phyloP scores from a whole-genome alignment of 2,797 vertebrate species.

The Harpagifer antarcticus region DNA sequence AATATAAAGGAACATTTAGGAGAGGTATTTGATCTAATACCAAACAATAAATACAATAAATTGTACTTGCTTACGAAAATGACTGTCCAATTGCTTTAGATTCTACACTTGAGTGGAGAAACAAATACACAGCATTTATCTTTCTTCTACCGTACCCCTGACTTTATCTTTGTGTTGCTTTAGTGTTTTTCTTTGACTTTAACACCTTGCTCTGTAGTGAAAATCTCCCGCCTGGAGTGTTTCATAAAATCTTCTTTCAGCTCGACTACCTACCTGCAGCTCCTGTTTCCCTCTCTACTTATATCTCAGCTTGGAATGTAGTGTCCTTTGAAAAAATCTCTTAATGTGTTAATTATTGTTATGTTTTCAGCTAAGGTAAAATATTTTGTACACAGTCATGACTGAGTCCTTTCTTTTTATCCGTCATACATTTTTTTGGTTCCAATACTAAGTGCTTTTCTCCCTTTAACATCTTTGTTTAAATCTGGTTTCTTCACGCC shows the following conservation, averaged over 20 bases:
- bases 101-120: not conserved
- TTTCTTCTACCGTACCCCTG: slow-evolving; percentile 16
- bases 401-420: not conserved
- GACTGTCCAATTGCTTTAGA: not conserved
- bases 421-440: not conserved
- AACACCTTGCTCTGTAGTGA: slow-evolving; percentile 49
- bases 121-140: not conserved
- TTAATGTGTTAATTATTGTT: slow-evolving; percentile 9
- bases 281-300: slow-evolving; percentile 23
- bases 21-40: too few species aligned
- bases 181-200: slow-evolving; percentile 45
- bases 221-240: slow-evolving; percentile 45
- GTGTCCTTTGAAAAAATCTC: slow-evolving; percentile 29
- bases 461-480: slow-evolving; percentile 6
- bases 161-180: slow-evolving; percentile 36
- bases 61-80: not conserved
- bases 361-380: slow-evolving; percentile 20
- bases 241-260: slow-evolving; percentile 50
- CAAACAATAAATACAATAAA: too few species aligned
- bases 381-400: slow-evolving; percentile 11
- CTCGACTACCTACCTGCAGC: slow-evolving; percentile 26
- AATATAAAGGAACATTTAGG: too few species aligned
- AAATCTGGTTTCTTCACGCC: slow-evolving; percentile 12
- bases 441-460: not conserved
- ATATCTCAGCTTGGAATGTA: slow-evolving; percentile 30